Evolutionary conservation across 2,888 invertebrate genomes (phyloP), one percentile per base, ranked within the genome.

Genomic region (Hedya salicella): DNA sequence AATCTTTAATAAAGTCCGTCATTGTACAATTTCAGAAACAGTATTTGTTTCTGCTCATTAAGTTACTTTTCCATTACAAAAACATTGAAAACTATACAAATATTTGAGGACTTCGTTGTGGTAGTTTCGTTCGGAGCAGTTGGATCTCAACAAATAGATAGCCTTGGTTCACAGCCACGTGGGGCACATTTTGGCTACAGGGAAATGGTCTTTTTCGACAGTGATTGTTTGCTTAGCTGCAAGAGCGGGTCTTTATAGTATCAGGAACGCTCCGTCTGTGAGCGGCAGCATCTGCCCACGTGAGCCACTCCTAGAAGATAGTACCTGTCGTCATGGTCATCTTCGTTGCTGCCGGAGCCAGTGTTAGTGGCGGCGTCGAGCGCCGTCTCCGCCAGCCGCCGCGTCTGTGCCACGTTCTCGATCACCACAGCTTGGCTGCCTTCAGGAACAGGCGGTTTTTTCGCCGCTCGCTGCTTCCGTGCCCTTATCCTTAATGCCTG

Each of bases 401-500:
- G 93, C 21, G 96, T 96, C 80, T 96, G 96, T 56, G 97, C 96
- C 70, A 97, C 95, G 84, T 98, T 98, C 87, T 97, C 97, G 89
- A 97, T 97, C 78, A 97, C 97, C 79, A 96, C 95, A 67, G 96
- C 96, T 70, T 96, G 73, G 95, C 95, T 68, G 94, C 93, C 77
- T 96, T 95, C 95, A 6, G 95, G 93, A 67, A 95, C 85, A 72
- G 96, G 95, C 14, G 97, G 96, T 80, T 96, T 96, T 69, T 96
- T 95, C 62, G 96, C 96, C 61, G 96, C 95, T 73, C 95, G 94
- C 75, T 96, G 95, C 81, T 97, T 97, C 82, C 95, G 95, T 61
- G 97, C 97, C 81, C 98, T 94, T 75, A 94, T 96, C 79, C 96
- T 95, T 87, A 98, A 94, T 67, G 97, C 97, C 97, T 97, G 91